phyloP scores from a whole-genome alignment of 2,797 vertebrate species.

The Euphonia xanthogaster region DNA sequence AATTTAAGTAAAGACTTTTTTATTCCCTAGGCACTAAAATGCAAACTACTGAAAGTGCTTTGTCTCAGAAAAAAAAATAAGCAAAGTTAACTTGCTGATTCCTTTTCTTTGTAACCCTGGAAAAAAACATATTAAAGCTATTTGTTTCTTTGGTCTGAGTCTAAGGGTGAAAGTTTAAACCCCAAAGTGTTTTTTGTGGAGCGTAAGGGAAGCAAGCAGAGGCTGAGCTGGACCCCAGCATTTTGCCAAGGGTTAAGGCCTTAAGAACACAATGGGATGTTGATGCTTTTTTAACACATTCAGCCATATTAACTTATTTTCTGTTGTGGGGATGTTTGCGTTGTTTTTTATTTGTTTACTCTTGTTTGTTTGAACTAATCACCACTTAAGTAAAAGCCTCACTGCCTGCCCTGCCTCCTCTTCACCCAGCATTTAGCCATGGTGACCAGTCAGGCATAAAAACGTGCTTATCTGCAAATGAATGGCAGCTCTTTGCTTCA shows the following conservation, averaged over 20 bases:
- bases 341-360: conserved; percentile 78
- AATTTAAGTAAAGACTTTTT: neutral
- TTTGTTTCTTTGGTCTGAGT: neutral
- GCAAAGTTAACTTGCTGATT: neutral
- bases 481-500: conserved; percentile 99
- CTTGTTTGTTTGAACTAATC: conserved; percentile 84
- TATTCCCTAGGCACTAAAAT: neutral
- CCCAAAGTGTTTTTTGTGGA: neutral
- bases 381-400: conserved; percentile 68
- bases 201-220: neutral
- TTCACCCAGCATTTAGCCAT: conserved; percentile 79
- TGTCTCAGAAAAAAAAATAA: neutral
- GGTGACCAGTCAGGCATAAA: conserved; percentile 91
- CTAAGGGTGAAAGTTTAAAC: neutral
- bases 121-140: neutral
- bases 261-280: neutral
- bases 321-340: conserved; percentile 51
- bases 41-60: rapidly evolving
- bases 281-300: neutral
- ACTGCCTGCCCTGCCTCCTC: conserved; percentile 62
- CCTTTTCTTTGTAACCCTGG: neutral
- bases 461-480: conserved; percentile 99
- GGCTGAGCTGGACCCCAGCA: neutral
- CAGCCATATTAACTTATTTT: conserved; percentile 65
- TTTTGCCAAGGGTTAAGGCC: conserved; percentile 25